These are phyloP conservation scores for Amblyteles armatorius DNA, from an alignment of 2,888 invertebrate species.

Conservation along the genomic window DNA sequence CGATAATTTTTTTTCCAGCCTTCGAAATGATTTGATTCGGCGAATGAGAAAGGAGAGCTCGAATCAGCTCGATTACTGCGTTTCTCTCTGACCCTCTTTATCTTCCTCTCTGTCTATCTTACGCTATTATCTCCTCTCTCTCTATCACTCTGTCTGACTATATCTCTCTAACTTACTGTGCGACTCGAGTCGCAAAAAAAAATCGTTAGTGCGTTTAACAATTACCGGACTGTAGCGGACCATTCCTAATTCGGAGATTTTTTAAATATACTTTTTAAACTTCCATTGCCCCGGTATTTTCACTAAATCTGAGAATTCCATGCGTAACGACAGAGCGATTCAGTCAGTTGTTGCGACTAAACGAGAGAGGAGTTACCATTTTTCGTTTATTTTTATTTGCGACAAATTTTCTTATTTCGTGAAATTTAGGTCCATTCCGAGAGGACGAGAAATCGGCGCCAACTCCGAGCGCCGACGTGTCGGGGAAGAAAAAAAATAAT, in stretches of 20 bases:
- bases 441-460: constrained; percentile 22
- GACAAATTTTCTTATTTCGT: not conserved
- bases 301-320: not conserved
- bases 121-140: constrained; percentile 59
- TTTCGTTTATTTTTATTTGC: constrained; percentile 20
- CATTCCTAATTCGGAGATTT: constrained; percentile 76
- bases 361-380: constrained; percentile 68
- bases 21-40: constrained; percentile 7
- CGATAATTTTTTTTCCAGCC: constrained; percentile 17
- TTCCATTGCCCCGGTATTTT: constrained; percentile 18
- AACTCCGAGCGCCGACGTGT: not conserved
- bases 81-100: constrained; percentile 52
- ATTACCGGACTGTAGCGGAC: constrained; percentile 81
- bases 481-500: not conserved
- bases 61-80: constrained; percentile 20
- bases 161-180: constrained; percentile 53
- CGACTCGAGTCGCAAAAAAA: constrained; percentile 46
- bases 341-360: constrained; percentile 59
- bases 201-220: not conserved
- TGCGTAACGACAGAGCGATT: constrained; percentile 58
- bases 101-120: constrained; percentile 66
- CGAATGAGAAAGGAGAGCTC: not conserved
- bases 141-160: constrained; percentile 50
- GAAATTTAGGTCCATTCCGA: constrained; percentile 26
- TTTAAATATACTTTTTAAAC: not conserved